Conservation (phyloP, 2,797 vertebrate species). For the Basileuterus tristriatus region DNA sequence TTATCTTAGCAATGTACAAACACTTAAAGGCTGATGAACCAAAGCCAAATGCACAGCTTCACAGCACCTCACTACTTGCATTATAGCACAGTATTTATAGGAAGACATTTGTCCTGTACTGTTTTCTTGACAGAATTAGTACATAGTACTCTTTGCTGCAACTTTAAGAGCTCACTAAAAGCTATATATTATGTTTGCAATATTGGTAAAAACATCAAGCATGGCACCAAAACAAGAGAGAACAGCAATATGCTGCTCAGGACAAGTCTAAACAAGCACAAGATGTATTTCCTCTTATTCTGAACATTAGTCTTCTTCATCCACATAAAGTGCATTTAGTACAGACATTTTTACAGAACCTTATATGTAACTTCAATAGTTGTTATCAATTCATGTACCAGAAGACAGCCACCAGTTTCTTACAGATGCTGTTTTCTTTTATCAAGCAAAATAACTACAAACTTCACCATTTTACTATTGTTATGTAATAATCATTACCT, state of each 20-base stretch:
- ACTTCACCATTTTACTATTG: background rate
- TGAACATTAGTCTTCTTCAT: background rate
- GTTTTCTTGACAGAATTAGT: background rate
- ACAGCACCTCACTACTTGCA: background rate
- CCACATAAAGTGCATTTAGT: background rate
- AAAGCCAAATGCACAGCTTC: background rate
- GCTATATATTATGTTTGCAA: background rate
- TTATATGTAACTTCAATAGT: background rate
- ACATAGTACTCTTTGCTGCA: background rate
- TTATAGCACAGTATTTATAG: rapidly evolving
- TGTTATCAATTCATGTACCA: background rate
- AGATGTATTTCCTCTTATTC: background rate
- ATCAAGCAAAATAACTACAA: background rate
- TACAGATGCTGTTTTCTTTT: background rate
- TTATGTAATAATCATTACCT: background rate
- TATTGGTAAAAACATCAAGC: background rate
- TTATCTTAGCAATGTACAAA: background rate
- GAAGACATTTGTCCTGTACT: background rate
- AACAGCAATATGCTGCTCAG: background rate
- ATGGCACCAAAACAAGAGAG: background rate
- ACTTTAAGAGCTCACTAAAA: background rate
- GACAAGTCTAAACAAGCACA: background rate
- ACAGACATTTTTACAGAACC: background rate
- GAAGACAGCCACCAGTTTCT: background rate
- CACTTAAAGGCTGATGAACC: background rate